phyloP scores from a whole-genome alignment of 2,113 vertebrate species.

The Telmatochromis sp. region DNA sequence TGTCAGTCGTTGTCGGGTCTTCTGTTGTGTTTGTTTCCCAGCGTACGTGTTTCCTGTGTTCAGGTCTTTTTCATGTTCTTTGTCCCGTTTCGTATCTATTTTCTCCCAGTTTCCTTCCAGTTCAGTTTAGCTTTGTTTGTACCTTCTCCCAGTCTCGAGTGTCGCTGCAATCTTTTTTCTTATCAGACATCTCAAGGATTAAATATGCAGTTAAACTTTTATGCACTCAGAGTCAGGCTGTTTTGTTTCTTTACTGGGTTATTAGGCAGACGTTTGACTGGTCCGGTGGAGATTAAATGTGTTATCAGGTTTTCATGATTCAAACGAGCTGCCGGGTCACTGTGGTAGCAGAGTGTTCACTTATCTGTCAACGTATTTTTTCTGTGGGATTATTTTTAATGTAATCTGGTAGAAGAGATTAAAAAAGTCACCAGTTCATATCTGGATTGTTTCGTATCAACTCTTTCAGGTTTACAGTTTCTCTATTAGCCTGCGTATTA shows the following conservation, averaged over 20 bases:
- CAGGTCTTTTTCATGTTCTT: background rate
- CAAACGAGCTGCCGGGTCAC: background rate
- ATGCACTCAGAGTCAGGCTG: accelerated
- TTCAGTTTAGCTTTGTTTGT: background rate
- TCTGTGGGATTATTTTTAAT: background rate
- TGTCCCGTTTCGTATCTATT: background rate
- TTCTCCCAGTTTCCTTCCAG: background rate
- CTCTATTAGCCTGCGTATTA: background rate
- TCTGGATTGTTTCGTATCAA: background rate
- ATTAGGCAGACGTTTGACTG: background rate
- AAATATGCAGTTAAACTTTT: no score
- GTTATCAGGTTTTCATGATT: background rate
- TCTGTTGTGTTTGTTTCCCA: background rate
- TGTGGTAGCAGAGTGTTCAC: background rate
- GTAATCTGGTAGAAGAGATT: accelerated
- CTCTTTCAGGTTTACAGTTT: background rate
- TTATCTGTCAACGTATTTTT: no score
- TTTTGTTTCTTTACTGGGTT: background rate
- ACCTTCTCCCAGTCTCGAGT: background rate
- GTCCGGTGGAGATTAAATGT: background rate
- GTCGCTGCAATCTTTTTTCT: background rate
- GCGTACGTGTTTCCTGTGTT: background rate
- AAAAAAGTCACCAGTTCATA: background rate
- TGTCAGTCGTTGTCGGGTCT: background rate
- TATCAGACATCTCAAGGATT: background rate